Conservation (phyloP, 2,113 vertebrate genomes). For the cat (Felis catus) region F.catus_Fca126_mat1.0 CM031415.1:98596501-98597000, state of each 20-base stretch:
- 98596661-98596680: not conserved
- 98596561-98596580: accelerated
- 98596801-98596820: not conserved
- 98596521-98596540: not conserved
- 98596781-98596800: not conserved
- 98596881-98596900: not conserved
- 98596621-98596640: not conserved
- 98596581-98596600: not conserved
- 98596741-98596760: not conserved
- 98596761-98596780: not conserved
- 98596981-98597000: not conserved
- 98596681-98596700: not conserved
- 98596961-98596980: not conserved
- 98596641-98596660: not conserved
- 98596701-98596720: not conserved
- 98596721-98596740: not conserved
- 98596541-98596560: accelerated
- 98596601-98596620: too few species aligned
- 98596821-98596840: accelerated
- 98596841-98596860: not conserved
- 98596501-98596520: not conserved
- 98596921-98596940: not conserved
- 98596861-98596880: not conserved
- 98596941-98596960: not conserved
- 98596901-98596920: not conserved